Evolutionary conservation across 2,888 invertebrate genomes (phyloP).

Genomic region (Drosophila algonquin): DNA sequence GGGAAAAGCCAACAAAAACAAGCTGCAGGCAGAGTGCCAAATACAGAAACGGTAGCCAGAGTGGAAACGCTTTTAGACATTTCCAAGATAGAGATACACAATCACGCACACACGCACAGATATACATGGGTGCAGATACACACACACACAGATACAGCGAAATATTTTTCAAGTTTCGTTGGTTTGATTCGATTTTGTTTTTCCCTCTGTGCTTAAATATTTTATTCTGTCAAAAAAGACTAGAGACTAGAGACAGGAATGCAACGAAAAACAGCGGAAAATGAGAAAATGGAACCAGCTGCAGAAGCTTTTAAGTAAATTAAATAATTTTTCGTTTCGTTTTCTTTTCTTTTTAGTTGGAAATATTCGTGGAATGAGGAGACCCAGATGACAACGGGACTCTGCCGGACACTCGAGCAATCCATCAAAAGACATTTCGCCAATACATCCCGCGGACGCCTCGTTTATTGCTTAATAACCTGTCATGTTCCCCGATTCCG

Average conservation of each 20-base stretch:
- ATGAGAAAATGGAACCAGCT: slow-evolving; percentile 39
- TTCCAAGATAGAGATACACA: slow-evolving; percentile 46
- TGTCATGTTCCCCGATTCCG: slow-evolving; percentile 3
- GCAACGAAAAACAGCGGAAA: slow-evolving; percentile 32
- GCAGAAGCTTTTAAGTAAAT: slow-evolving; percentile 74
- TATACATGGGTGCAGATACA: slow-evolving; percentile 4
- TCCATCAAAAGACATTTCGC: slow-evolving; percentile 34
- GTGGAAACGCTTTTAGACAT: slow-evolving; percentile 66
- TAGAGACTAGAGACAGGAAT: slow-evolving; percentile 22
- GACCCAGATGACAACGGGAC: slow-evolving; percentile 5
- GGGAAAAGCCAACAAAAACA: slow-evolving; percentile 41
- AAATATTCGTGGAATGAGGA: neutral
- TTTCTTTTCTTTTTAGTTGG: slow-evolving; percentile 23
- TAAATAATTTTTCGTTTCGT: slow-evolving; percentile 58
- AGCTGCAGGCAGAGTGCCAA: slow-evolving; percentile 46
- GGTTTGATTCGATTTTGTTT: slow-evolving; percentile 32
- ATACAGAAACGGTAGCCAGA: slow-evolving; percentile 63
- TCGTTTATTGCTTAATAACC: slow-evolving; percentile 46
- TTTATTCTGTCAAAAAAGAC: slow-evolving; percentile 67
- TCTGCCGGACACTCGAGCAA: slow-evolving; percentile 26
- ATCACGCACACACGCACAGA: slow-evolving; percentile 26
- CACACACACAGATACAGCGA: slow-evolving; percentile 4
- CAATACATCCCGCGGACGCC: slow-evolving; percentile 1
- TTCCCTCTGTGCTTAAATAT: slow-evolving; percentile 55
- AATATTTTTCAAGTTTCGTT: slow-evolving; percentile 63